These are phyloP conservation scores for Lateolabrax maculatus DNA, from an alignment of 2,797 vertebrate genomes.

Conservation along the genomic window DNA sequence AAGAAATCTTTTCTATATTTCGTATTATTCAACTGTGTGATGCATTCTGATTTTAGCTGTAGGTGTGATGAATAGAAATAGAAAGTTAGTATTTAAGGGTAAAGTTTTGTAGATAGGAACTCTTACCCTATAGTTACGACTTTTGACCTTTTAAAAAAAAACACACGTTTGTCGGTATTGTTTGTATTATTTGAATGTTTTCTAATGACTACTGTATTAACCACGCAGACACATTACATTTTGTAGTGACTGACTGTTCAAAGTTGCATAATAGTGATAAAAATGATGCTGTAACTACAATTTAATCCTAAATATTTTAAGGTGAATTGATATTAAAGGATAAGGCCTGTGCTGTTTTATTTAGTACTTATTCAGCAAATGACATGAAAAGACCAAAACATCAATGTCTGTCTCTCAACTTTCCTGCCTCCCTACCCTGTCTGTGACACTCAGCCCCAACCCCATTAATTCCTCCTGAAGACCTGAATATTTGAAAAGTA, in stretches of 20 bases:
- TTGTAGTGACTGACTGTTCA: background rate
- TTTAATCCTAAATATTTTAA: background rate
- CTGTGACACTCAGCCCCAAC: too few relatives aligned
- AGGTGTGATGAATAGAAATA: background rate
- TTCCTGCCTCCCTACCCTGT: too few relatives aligned
- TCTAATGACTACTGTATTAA: background rate
- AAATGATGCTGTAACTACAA: background rate
- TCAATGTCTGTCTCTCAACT: background rate
- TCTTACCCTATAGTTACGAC: too few relatives aligned
- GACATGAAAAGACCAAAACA: background rate
- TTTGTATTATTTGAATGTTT: background rate
- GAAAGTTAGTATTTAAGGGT: background rate
- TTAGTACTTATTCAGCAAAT: background rate
- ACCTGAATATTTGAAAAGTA: too few relatives aligned
- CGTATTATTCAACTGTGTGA: background rate
- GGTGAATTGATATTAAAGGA: background rate
- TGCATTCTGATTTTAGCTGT: background rate
- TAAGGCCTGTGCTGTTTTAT: background rate
- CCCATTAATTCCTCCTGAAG: too few relatives aligned
- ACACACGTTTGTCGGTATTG: background rate
- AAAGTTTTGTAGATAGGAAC: too few relatives aligned
- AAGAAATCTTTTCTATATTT: conserved; percentile 17
- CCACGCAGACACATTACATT: background rate
- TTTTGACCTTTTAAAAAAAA: too few relatives aligned
- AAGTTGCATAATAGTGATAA: background rate